Evolutionary conservation across 2,888 invertebrate genomes (phyloP), one percentile per base, ranked within the genome.

Genomic region (Diabrotica balteata): DNA sequence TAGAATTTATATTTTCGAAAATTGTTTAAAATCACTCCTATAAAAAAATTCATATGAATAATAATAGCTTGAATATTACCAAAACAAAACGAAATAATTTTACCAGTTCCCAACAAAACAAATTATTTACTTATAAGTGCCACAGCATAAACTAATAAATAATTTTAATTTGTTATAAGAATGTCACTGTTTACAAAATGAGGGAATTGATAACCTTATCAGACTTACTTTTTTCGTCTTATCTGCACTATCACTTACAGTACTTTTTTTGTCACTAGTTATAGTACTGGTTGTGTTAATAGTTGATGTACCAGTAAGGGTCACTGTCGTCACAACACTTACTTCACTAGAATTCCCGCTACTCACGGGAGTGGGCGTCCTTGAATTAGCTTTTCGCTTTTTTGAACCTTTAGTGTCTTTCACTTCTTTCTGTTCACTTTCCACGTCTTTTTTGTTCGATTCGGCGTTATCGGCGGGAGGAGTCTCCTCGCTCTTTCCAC

Each of bases 361-460:
- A 61, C 78, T 74, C 64, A 81, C 81, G 8, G 85, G 85, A 46
- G 85, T 85, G 43, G 85, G 84, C 67, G 85, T 84, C 77, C 85
- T 79, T 44, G 80, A 84, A 70, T 82, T 82, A 6, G 79, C 79
- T 75, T 84, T 84, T 7, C 84, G 81, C 68, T 84, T 85, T 73
- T 84, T 84, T 10, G 78, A 75, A 67, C 79, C 77, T 69, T 84
- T 84, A 46, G 66, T 73, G 66, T 81, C 81, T 72, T 79, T 81
- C 50, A 69, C 54, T 22, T 70, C 70, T 47, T 68, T 74, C 32
- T 65, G 59, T 17, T 75, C 76, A 65, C 68, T 70, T 63, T 78
- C 77, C 43, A 50, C 50, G 57, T 76, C 76, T 65, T 73, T 75
- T 53, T 71, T 71, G 17, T 72, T 70, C 45, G 69, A 43, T 52